phyloP scores from a whole-genome alignment of 2,888 invertebrate genomes.

The Notodonta ziczac region DNA sequence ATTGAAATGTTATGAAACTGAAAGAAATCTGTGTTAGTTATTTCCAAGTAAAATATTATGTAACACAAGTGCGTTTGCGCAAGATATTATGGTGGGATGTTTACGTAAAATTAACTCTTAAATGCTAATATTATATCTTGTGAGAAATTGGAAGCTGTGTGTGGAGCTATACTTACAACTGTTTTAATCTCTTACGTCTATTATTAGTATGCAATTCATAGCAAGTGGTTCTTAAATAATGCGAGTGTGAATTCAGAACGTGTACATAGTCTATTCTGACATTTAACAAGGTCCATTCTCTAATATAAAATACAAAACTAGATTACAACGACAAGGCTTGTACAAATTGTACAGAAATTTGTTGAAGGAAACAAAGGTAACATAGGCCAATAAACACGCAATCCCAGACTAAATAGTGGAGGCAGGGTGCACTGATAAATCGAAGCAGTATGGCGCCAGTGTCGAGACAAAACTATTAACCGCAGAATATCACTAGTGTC shows the following conservation, averaged over 20 bases:
- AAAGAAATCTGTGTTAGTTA: not conserved
- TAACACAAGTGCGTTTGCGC: not conserved
- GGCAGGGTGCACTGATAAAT: constrained; percentile 23
- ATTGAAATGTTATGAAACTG: constrained; percentile 1
- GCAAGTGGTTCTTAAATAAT: too few relatives aligned
- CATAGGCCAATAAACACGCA: constrained; percentile 21
- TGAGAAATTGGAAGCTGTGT: too few relatives aligned
- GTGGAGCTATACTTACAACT: too few relatives aligned
- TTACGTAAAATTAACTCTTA: too few relatives aligned
- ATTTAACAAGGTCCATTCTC: not conserved
- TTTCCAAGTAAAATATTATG: not conserved
- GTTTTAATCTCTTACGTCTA: too few relatives aligned
- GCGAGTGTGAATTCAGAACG: too few relatives aligned
- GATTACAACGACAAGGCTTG: not conserved
- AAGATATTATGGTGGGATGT: too few relatives aligned
- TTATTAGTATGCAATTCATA: too few relatives aligned
- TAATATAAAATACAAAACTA: not conserved
- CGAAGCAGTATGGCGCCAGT: constrained; percentile 51
- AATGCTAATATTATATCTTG: too few relatives aligned
- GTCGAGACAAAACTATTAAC: constrained; percentile 61
- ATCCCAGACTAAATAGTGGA: constrained; percentile 16
- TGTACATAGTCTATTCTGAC: not conserved
- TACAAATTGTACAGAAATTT: constrained; percentile 7
- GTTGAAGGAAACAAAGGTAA: constrained; percentile 7
- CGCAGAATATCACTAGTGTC: constrained; percentile 42